These are phyloP conservation scores for Calosoma granatense DNA, from an alignment of 1,140 invertebrate species.

Conservation along the genomic window DNA sequence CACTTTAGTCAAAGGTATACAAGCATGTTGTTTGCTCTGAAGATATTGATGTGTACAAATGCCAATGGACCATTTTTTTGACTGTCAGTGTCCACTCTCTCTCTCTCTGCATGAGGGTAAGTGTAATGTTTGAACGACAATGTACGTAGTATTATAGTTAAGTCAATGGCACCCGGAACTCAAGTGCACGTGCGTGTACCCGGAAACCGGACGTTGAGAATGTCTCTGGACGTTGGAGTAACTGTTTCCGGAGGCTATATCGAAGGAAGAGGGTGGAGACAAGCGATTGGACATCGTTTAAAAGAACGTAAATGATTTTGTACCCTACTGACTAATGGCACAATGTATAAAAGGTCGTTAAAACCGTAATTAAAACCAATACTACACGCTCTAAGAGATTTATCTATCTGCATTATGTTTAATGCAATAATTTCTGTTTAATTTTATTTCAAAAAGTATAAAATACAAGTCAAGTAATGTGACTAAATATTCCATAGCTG, in stretches of 20 bases:
- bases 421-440: too few relatives aligned
- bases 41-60: not conserved
- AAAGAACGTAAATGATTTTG: not conserved
- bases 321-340: not conserved
- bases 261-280: not conserved
- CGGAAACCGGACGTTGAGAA: not conserved
- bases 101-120: not conserved
- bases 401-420: too few relatives aligned
- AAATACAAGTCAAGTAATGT: too few relatives aligned
- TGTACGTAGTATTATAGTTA: not conserved
- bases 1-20: too few relatives aligned
- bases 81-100: not conserved
- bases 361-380: too few relatives aligned
- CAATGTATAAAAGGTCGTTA: too few relatives aligned
- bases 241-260: not conserved
- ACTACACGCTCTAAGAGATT: too few relatives aligned
- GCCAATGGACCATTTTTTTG: not conserved
- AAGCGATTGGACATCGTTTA: not conserved
- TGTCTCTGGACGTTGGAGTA: not conserved
- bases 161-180: not conserved
- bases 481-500: too few relatives aligned
- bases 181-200: not conserved
- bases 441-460: too few relatives aligned
- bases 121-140: not conserved
- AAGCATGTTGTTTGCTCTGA: not conserved